phyloP scores from a whole-genome alignment of 2,797 vertebrate genomes.

The Adelosebastes latens region DNA sequence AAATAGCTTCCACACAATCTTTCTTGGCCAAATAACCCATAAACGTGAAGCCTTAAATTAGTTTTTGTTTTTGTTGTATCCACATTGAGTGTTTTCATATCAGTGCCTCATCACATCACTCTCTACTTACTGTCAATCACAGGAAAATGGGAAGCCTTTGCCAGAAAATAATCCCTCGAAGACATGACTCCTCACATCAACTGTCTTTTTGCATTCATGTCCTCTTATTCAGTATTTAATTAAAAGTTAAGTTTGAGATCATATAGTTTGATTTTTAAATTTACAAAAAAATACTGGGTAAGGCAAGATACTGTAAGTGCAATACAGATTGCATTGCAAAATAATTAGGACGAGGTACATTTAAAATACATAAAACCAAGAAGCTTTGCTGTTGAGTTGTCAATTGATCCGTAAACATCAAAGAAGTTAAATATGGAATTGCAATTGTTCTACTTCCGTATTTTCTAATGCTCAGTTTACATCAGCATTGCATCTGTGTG shows the following conservation, averaged over 20 bases:
- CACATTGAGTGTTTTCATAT: constrained; percentile 1
- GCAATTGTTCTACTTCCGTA: neutral
- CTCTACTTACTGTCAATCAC: constrained; percentile 1
- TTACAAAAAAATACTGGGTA: neutral
- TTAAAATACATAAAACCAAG: neutral
- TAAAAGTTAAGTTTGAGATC: neutral
- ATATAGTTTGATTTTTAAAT: neutral
- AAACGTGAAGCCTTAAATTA: neutral
- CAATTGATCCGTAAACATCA: neutral
- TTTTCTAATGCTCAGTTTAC: neutral
- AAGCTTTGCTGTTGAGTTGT: neutral
- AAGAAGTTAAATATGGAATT: neutral
- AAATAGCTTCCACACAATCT: neutral
- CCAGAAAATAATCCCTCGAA: neutral
- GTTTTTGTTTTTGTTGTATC: neutral
- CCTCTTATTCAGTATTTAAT: neutral
- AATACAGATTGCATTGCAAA: neutral
- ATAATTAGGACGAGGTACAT: neutral
- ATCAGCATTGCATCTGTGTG: neutral
- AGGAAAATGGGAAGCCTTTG: neutral
- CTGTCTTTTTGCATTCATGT: neutral
- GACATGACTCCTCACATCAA: neutral
- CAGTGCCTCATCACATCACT: neutral
- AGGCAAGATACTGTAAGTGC: neutral
- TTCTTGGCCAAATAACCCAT: neutral